Evolutionary conservation across 2,113 vertebrate genomes (phyloP).

Genomic region (Nesoenas mayeri): DNA sequence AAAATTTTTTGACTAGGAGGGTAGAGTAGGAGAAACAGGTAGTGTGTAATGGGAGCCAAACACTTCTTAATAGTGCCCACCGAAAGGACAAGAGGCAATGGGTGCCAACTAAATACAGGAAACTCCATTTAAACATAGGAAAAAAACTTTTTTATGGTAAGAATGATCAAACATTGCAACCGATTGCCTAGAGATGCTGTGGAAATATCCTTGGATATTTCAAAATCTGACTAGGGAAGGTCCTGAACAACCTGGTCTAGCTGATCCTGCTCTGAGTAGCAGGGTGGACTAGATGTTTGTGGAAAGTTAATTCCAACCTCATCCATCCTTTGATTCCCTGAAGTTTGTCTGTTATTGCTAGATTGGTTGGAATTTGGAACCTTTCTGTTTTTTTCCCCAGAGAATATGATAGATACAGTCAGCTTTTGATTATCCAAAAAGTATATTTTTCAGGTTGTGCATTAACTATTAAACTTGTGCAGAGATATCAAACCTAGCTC

Average conservation of each 20-base stretch:
- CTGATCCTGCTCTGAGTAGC: background rate
- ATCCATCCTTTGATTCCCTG: background rate
- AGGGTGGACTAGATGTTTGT: background rate
- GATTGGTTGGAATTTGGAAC: background rate
- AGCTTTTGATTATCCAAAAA: background rate
- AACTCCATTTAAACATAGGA: background rate
- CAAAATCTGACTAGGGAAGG: background rate
- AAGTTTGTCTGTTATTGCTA: background rate
- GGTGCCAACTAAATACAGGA: background rate
- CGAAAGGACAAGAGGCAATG: background rate
- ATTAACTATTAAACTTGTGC: background rate
- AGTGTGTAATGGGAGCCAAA: background rate
- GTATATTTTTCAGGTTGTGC: background rate
- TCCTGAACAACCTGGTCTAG: background rate
- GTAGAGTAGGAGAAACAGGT: background rate
- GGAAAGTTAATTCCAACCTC: background rate
- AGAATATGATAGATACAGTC: background rate
- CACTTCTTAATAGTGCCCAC: background rate
- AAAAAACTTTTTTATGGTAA: background rate
- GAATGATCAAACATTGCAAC: background rate
- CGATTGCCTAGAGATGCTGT: background rate
- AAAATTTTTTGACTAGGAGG: background rate
- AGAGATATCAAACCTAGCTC: background rate
- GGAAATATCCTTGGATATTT: background rate
- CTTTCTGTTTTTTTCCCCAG: rapidly evolving